phyloP scores from a whole-genome alignment of 2,888 invertebrate genomes.

The Thymelicus sylvestris region DNA sequence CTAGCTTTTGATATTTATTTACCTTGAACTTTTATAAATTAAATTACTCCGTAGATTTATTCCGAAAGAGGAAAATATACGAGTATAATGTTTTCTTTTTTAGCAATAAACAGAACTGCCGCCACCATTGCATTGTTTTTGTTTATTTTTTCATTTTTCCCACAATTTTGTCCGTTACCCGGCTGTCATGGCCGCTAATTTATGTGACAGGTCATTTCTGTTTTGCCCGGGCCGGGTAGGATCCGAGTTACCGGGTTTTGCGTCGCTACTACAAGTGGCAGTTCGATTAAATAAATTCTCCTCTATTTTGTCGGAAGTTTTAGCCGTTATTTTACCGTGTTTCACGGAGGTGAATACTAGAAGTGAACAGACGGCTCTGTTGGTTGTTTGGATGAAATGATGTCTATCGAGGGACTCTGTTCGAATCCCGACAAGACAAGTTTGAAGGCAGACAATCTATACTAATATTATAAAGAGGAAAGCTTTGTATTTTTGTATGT shows the following conservation, averaged over 20 bases:
- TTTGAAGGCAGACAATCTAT: too few species aligned
- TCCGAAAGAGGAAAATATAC: constrained; percentile 19
- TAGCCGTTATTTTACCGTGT: too few species aligned
- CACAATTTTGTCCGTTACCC: constrained; percentile 54
- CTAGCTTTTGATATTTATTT: too few species aligned
- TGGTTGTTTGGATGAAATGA: too few species aligned
- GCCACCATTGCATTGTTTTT: constrained; percentile 12
- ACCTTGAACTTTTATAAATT: neutral
- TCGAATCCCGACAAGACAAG: too few species aligned
- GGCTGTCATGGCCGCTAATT: constrained; percentile 56
- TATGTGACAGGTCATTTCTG: constrained; percentile 62
- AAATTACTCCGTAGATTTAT: constrained; percentile 7
- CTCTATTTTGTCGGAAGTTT: neutral
- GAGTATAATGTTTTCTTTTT: constrained; percentile 24
- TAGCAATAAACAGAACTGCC: constrained; percentile 24
- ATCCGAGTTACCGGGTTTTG: constrained; percentile 39
- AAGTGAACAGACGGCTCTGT: too few species aligned
- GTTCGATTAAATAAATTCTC: neutral
- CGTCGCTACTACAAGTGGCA: constrained; percentile 19
- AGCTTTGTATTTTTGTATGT: too few species aligned
- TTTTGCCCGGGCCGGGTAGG: constrained; percentile 40
- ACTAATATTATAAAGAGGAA: too few species aligned
- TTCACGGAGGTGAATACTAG: too few species aligned
- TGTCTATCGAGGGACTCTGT: too few species aligned
- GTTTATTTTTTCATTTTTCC: constrained; percentile 39